These are phyloP conservation scores for Phortica okadai DNA, from an alignment of 2,888 invertebrate genomes.

Conservation along the genomic window DNA sequence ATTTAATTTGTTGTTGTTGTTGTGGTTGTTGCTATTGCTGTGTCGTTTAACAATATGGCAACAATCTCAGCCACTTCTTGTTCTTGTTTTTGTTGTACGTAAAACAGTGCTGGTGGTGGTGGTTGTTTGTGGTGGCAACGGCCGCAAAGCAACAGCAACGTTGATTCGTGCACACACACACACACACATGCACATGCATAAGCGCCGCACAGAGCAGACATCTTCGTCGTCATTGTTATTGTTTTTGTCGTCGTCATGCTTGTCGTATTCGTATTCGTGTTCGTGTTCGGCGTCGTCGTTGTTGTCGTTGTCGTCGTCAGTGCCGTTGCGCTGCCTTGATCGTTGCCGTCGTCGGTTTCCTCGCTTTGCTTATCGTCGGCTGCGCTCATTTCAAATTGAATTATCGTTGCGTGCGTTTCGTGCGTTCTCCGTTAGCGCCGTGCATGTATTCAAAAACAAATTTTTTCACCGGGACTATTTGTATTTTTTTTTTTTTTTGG, in stretches of 20 bases:
- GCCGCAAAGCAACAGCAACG: neutral
- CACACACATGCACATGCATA: conserved; percentile 11
- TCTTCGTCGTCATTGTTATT: conserved; percentile 21
- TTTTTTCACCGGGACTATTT: conserved; percentile 1
- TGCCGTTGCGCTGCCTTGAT: conserved; percentile 45
- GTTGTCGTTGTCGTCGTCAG: conserved; percentile 29
- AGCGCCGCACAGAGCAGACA: conserved; percentile 20
- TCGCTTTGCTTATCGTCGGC: conserved; percentile 62
- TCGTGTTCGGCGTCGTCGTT: neutral
- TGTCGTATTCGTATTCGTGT: neutral
- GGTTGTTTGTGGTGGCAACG: neutral
- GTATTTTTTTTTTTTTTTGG: conserved; percentile 41
- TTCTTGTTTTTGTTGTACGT: neutral
- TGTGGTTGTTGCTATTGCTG: conserved; percentile 8
- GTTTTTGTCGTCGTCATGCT: conserved; percentile 2
- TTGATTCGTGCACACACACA: conserved; percentile 11
- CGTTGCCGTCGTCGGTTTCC: conserved; percentile 59
- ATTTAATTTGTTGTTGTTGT: conserved; percentile 27
- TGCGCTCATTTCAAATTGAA: conserved; percentile 74
- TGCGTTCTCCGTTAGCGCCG: conserved; percentile 60
- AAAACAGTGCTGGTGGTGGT: neutral
- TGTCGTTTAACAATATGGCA: conserved; percentile 66
- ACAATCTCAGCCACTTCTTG: conserved; percentile 61
- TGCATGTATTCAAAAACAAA: conserved; percentile 33
- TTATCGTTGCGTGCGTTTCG: conserved; percentile 72